Base-by-base conservation (phyloP, 2,113 vertebrate genomes). In the Labeo catla region DNA sequence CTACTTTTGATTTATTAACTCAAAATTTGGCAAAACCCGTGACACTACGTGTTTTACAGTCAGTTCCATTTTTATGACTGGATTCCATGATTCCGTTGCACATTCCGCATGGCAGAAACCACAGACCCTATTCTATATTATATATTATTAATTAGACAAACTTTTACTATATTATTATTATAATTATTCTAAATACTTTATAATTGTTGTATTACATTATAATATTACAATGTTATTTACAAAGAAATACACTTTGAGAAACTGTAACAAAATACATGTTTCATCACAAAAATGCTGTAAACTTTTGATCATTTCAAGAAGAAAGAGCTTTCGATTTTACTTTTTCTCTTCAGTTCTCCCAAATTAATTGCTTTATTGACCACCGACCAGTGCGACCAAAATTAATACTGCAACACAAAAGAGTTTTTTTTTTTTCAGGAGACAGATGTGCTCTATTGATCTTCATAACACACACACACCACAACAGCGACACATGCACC, bases 371-470 rank as follows among this genome's bases (percentile, higher is more conserved):
- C 59, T 81, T 81, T 81, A 49, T 65, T 81, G 78, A 65, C n/a
- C 59, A 47, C 59, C 15, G n/a, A 49, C 36, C 21, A 45, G 43
- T 8, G 54, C 43, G 7, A 47, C 7, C 12, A 23, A 65, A 47
- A 81, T 81, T 16, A 49, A 49, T 81, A 47, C n/a, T 49, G 7
- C 49, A 81, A 81, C 8, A 49, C 79, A 65, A 61, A 76, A 81
- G 52, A 28, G 59, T 21, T 11, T 45, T 76, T 52, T 76, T 57
- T 57, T 39, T 5, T 52, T 13, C 36, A 43, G 28, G 16, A 61
- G 59, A 45, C 59, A 65, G 39, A 63, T 65, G 39, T 81, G 13
- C n/a, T 65, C 39, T 81, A 81, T 63, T 49, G 43, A 81, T 81
- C 79, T 28, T 16, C 59, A 49, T 28, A 12, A 5, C 13, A 34